Evolutionary conservation across 2,888 invertebrate species (phyloP), one percentile per base, ranked within the genome.

Genomic region (Monoplex corrugatus): DNA sequence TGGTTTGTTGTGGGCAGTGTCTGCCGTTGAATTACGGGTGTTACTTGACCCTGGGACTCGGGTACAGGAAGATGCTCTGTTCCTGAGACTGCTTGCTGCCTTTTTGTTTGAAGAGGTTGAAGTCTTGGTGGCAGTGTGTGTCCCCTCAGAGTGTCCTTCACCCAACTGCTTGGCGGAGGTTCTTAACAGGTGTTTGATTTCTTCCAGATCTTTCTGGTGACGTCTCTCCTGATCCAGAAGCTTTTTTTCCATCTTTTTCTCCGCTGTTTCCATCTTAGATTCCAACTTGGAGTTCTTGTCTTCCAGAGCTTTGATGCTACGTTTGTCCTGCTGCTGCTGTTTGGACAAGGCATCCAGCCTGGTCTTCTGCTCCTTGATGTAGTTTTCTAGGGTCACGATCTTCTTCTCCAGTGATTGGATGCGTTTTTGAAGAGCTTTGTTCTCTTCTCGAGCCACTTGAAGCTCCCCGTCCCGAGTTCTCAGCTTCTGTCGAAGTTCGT

Each of bases 321-420:
- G 78, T 19, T 80, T 80, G 43, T 80, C 78, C 40, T 80, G 78
- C 78, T 78, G 78, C 78, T 80, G 78, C 78, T 80, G 78, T 8
- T 43, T 40, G 28, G 40, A 43, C 78, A 43, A 43, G 28, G 78
- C 40, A 23, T 80, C 78, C 28, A 43, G 13, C 28, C 43, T 80
- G 40, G 78, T 2, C 10, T n/a, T 80, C 43, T 43, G 78, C 43
- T 80, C 78, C 43, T 80, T 80, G 78, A 80, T 80, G 78, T 80
- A 32, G 43, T 40, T 80, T 23, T 80, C 78, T 28, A 80, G 10
- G 28, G 78, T 43, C 6, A 40, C 23, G 78, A 80, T 80, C 43
- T 80, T 80, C 78, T 80, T 80, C 13, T 80, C 78, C 32, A 80
- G 28, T 23, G 40, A 28, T 28, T 78, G 78, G 78, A 80, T 80